Evolutionary conservation across 1,140 invertebrate species (phyloP), one percentile per base, ranked within the genome.

Genomic region (Penaeus chinensis): DNA sequence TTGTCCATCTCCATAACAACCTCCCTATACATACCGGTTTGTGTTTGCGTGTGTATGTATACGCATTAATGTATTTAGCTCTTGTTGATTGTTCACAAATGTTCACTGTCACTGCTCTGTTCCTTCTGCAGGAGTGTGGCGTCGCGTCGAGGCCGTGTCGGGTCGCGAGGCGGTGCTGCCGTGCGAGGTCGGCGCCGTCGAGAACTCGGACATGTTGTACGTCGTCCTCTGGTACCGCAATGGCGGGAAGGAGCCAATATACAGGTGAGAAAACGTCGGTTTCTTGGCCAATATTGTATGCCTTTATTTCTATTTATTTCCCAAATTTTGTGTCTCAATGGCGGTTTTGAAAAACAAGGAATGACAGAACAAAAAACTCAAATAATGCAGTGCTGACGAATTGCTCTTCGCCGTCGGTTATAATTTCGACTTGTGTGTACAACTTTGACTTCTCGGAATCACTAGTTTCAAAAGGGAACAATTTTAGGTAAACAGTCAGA

Each of bases 131-230:
- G 84, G 85, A 80, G 81, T 89, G 78, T 89, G 85, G 89, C 81
- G 85, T 0, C 71, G 82, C 16, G 89, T 89, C 61, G 89, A 89
- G 71, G 89, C 89, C 0, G 78, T 89, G 71, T 79, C 85, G n/a
- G 89, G 85, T 16, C 54, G 82, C 3, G 82, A 85, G 27, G 87
- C 87, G 7, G 82, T 88, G 19, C n/a, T 87, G 27, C 85, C 78
- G 10, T 85, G 84, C 32, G 84, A 86, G 62, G 84, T 86, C n/a
- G 84, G 84, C n/a, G 47, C n/a, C 37, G 65, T 80, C 10, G 77
- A 86, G 27, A 47, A 60, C 63, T 86, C 84, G 3, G 84, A 86
- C 47, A 86, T 86, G 84, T 47, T 86, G 60, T 86, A 79, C 63
- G 84, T 86, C 32, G 84, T 86, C 62, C 78, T 86, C 0, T 86